A percentile compares a stretch with the other conserved stretches of the same genome.
Evolutionary conservation across 2,888 invertebrate genomes (phyloP).

Genomic region (Bugulina stolonifera): DNA sequence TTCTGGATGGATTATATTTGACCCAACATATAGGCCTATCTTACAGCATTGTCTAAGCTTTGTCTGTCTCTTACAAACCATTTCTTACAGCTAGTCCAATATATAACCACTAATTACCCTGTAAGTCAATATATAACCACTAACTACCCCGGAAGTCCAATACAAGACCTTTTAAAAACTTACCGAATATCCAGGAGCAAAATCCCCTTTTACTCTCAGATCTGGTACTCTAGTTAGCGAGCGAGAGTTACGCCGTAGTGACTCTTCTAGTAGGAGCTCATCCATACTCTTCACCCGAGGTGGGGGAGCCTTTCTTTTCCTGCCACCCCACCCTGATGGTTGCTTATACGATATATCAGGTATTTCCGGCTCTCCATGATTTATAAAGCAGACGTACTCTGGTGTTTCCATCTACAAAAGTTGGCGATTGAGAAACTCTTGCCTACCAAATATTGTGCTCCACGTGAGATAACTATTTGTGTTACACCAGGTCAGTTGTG

Average conservation of each 20-base stretch:
- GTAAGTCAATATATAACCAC: no score
- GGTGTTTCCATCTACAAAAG: not conserved
- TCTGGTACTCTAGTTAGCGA: not conserved
- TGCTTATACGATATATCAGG: not conserved
- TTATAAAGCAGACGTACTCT: slow-evolving; percentile 22
- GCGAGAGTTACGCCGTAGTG: slow-evolving; percentile 4
- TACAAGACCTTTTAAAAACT: not conserved
- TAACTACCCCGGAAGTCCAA: no score
- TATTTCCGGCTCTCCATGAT: not conserved
- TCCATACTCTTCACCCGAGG: slow-evolving; percentile 22
- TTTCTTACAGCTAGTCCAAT: no score
- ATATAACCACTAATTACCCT: no score
- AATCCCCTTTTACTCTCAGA: slow-evolving; percentile 11
- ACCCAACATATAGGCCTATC: no score
- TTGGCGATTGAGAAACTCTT: no score
- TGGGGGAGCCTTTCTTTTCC: not conserved
- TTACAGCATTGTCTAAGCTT: no score
- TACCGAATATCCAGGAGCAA: slow-evolving; percentile 16
- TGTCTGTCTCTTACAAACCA: no score
- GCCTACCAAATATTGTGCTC: no score
- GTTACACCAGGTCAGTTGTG: no score
- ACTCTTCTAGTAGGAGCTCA: slow-evolving; percentile 20
- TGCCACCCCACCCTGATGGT: not conserved
- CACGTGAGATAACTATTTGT: no score
- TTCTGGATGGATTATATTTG: no score